These are phyloP conservation scores for Dolichotis patagonum DNA, from an alignment of 2,113 vertebrate species.

Conservation along the genomic window DNA sequence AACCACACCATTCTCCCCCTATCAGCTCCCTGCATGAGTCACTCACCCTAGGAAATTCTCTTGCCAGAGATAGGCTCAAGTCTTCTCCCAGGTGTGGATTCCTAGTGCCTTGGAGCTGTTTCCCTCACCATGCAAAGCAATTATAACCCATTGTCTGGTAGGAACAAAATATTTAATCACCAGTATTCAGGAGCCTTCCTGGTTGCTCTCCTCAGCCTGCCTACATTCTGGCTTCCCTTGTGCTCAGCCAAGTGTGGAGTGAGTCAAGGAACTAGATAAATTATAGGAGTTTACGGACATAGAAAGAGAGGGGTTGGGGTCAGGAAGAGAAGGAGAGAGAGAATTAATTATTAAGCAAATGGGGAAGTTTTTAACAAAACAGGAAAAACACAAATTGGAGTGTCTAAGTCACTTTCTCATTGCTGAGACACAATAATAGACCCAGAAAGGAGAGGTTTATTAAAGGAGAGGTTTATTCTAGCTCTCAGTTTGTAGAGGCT, in stretches of 20 bases:
- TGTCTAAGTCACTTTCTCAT: background rate
- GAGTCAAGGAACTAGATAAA: background rate
- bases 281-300: rapidly evolving
- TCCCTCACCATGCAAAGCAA: background rate
- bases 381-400: background rate
- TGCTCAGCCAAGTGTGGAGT: background rate
- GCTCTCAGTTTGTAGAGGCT: background rate
- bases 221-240: background rate
- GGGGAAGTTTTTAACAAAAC: background rate
- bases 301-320: background rate
- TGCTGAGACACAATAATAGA: background rate
- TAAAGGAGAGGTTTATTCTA: background rate
- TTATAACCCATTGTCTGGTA: background rate
- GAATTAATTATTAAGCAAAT: background rate
- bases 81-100: background rate
- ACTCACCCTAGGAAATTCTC: background rate
- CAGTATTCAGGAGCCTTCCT: background rate
- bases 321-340: background rate
- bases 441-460: background rate
- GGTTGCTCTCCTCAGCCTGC: background rate
- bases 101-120: background rate
- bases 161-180: background rate
- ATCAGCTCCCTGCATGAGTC: background rate
- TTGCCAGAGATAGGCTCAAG: too few species aligned
- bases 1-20: background rate